Percentiles rank a stretch among this genome's conserved stretches.
These are phyloP conservation scores for Pycnomerus fuliginosus DNA, from an alignment of 2,888 invertebrate species.

Conservation along the genomic window DNA sequence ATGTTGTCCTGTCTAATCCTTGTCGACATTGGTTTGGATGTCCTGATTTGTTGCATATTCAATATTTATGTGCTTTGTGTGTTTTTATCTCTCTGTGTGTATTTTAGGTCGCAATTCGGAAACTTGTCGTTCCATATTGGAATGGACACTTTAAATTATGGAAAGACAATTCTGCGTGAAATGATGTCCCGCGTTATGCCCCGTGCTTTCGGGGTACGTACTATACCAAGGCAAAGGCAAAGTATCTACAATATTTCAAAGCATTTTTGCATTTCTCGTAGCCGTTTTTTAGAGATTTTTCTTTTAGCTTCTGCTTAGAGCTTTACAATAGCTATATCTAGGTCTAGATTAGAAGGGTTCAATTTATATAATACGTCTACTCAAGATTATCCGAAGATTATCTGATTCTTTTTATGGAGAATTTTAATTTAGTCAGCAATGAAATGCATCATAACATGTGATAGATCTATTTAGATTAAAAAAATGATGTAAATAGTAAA, in stretches of 20 bases:
- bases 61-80: constrained; percentile 1
- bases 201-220: constrained; percentile 46
- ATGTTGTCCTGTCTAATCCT: no score
- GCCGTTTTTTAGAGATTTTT: constrained; percentile 7
- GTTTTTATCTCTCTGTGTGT: constrained; percentile 9
- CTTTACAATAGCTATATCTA: no score
- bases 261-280: constrained; percentile 5
- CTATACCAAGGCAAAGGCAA: constrained; percentile 6
- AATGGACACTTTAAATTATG: constrained; percentile 46
- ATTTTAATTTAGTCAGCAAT: no score
- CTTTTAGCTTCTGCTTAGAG: constrained; percentile 7
- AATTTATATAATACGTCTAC: no score
- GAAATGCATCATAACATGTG: no score
- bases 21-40: background rate
- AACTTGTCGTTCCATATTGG: constrained; percentile 35
- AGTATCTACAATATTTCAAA: constrained; percentile 1
- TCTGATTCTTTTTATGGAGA: no score
- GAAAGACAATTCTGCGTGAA: constrained; percentile 44
- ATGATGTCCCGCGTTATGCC: constrained; percentile 45
- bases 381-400: no score
- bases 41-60: background rate
- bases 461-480: no score
- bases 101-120: constrained; percentile 29
- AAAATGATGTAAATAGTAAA: no score
- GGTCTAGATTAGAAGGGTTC: no score